Conservation (phyloP, 1,140 invertebrate species). For the Lepidurus couesii region DNA sequence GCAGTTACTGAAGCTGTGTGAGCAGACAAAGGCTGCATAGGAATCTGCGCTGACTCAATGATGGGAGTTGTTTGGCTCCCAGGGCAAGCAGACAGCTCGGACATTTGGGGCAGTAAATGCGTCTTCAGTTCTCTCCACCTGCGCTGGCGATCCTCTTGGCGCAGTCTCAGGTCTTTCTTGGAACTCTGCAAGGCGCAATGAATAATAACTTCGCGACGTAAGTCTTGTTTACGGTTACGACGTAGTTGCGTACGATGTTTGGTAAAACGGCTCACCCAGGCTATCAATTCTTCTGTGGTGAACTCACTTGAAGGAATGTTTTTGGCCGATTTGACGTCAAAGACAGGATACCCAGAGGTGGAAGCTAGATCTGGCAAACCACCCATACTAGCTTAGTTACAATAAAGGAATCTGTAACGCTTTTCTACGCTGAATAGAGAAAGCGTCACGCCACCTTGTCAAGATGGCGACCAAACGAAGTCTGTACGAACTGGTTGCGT, state of each 20-base stretch:
- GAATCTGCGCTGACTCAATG: not conserved
- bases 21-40: not conserved
- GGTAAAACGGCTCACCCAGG: conserved; percentile 2
- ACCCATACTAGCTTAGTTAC: conserved; percentile 19
- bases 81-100: not conserved
- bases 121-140: not conserved
- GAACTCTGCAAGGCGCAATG: conserved; percentile 17
- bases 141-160: conserved; percentile 1
- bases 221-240: conserved; percentile 15
- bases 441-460: not conserved
- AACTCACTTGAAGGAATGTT: not conserved
- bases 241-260: conserved; percentile 3
- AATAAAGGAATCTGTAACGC: not conserved
- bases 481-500: not conserved
- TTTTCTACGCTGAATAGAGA: not conserved
- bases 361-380: conserved; percentile 1
- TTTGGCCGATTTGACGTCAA: not conserved
- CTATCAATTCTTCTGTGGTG: not conserved
- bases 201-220: conserved; percentile 12
- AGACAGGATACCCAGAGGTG: not conserved
- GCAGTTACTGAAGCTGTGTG: not conserved
- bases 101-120: not conserved
- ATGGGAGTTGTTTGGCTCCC: not conserved
- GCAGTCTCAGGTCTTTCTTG: not conserved
- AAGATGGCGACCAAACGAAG: not conserved